phyloP scores from a whole-genome alignment of 2,797 vertebrate genomes.

The Gephyroberyx darwinii region DNA sequence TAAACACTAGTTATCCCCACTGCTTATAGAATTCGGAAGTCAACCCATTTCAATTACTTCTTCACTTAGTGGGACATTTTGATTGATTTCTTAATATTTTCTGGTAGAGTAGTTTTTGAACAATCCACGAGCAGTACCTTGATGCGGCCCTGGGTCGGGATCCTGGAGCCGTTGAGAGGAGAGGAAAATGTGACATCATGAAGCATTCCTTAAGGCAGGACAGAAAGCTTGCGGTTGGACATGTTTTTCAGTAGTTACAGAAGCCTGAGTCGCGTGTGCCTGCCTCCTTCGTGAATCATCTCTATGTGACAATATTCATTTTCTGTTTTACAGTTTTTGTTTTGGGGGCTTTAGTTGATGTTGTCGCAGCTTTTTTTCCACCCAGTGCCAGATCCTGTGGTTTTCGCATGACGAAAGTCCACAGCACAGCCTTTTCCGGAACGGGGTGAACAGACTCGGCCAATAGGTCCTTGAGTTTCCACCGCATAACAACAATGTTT shows the following conservation, averaged over 20 bases:
- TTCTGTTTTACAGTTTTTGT: constrained; percentile 65
- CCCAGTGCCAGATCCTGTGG: constrained; percentile 69
- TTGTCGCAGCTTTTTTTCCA: constrained; percentile 54
- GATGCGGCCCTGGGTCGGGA: constrained; percentile 40
- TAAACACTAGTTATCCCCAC: not conserved
- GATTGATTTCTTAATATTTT: constrained; percentile 50
- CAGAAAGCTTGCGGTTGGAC: constrained; percentile 70
- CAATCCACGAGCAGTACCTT: constrained; percentile 6
- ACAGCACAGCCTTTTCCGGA: constrained; percentile 72
- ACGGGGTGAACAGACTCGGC: constrained; percentile 68
- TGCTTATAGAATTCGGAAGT: constrained; percentile 45
- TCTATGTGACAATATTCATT: constrained; percentile 62
- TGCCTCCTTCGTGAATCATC: constrained; percentile 64
- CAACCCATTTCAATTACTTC: constrained; percentile 6
- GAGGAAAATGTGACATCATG: constrained; percentile 80
- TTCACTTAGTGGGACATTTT: constrained; percentile 12
- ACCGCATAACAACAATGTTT: constrained; percentile 90
- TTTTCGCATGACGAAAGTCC: constrained; percentile 77
- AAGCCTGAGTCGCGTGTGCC: constrained; percentile 70
- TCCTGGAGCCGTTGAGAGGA: constrained; percentile 58
- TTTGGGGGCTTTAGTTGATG: constrained; percentile 44
- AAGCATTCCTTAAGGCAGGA: constrained; percentile 63
- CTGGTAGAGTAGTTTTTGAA: constrained; percentile 27
- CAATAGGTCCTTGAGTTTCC: constrained; percentile 84
- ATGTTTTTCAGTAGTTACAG: constrained; percentile 76